phyloP scores from a whole-genome alignment of 1,140 invertebrate genomes.

The Drosophila erecta region DNA sequence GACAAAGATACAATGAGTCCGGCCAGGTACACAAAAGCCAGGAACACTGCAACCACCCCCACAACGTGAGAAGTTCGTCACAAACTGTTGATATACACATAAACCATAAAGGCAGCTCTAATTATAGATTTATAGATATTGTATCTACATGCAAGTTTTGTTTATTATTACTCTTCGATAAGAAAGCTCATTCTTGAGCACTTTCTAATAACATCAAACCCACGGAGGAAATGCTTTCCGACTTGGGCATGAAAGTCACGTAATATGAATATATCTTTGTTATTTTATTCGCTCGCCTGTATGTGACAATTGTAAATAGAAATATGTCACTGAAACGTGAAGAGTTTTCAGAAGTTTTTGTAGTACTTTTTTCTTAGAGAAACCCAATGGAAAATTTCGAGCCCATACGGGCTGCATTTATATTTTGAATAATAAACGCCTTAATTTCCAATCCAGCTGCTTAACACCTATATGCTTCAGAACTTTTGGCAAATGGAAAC shows the following conservation, averaged over 20 bases:
- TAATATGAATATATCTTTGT: conserved; percentile 48
- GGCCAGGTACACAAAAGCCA: conserved; percentile 56
- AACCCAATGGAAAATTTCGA: background rate
- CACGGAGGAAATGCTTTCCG: conserved; percentile 3
- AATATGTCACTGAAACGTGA: conserved; percentile 51
- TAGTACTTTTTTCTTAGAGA: background rate
- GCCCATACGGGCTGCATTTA: background rate
- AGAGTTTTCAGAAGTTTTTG: conserved; percentile 14
- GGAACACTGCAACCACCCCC: conserved; percentile 29
- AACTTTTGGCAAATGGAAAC: background rate
- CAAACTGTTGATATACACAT: conserved; percentile 30
- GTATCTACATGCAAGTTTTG: conserved; percentile 66
- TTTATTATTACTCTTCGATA: conserved; percentile 54
- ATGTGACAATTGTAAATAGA: conserved; percentile 12
- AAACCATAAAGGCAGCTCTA: conserved; percentile 48
- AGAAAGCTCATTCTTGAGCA: conserved; percentile 15
- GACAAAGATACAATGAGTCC: conserved; percentile 48
- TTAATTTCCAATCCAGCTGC: conserved; percentile 16
- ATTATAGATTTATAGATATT: conserved; percentile 78
- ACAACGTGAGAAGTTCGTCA: conserved; percentile 28
- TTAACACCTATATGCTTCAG: conserved; percentile 15
- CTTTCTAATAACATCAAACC: conserved; percentile 46
- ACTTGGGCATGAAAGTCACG: conserved; percentile 60
- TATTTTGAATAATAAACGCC: conserved; percentile 6
- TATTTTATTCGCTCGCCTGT: conserved; percentile 22